These are phyloP conservation scores for Cheilosia pagana DNA, from an alignment of 2,888 invertebrate genomes.

Conservation along the genomic window DNA sequence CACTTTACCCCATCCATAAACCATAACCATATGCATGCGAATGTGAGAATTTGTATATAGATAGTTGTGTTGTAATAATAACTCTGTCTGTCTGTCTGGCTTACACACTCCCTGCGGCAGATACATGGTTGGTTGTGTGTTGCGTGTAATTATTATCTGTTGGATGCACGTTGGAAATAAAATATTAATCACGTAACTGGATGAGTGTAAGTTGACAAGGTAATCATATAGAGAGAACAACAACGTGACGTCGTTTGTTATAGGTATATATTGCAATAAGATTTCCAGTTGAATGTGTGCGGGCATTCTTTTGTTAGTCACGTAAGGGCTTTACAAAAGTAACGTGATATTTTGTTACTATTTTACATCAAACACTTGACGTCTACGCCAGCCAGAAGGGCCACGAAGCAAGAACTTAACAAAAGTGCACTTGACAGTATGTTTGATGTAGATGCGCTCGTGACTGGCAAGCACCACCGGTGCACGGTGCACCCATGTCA, in stretches of 20 bases:
- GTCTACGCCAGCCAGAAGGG: not conserved
- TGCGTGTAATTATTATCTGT: constrained; percentile 41
- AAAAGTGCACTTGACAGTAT: constrained; percentile 35
- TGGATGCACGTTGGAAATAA: constrained; percentile 45
- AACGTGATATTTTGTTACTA: constrained; percentile 28
- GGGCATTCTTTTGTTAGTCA: constrained; percentile 55
- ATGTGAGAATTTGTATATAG: not conserved
- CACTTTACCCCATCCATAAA: not conserved
- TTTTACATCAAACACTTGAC: constrained; percentile 38
- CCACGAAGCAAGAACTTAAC: constrained; percentile 26
- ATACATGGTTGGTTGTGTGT: not conserved
- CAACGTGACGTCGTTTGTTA: not conserved
- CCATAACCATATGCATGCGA: not conserved
- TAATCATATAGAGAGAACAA: constrained; percentile 34
- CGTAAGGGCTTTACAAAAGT: constrained; percentile 44
- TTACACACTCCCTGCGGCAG: constrained; percentile 4
- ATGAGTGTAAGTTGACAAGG: constrained; percentile 48
- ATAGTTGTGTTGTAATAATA: not conserved
- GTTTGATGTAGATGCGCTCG: constrained; percentile 6
- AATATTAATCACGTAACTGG: constrained; percentile 61
- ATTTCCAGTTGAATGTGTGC: not conserved
- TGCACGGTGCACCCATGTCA: constrained; percentile 46
- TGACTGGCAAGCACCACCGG: not conserved
- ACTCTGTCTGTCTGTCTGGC: not conserved
- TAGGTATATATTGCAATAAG: constrained; percentile 12